Percentiles rank a stretch among this genome's conserved stretches.
Evolutionary conservation across 1,140 invertebrate genomes (phyloP).

Genomic region (Lepidurus packardi): DNA sequence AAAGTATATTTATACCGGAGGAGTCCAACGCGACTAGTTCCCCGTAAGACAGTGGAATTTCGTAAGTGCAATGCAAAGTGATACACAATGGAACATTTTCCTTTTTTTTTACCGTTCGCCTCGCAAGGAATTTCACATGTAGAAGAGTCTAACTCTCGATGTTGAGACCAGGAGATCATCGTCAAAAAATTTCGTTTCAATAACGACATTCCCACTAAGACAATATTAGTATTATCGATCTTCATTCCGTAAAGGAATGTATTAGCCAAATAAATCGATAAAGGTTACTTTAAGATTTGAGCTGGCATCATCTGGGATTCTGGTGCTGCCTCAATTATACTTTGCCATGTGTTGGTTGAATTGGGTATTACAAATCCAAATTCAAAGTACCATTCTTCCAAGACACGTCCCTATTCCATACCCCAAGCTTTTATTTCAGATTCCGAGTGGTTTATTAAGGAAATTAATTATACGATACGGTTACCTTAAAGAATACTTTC

Average conservation of each 20-base stretch:
- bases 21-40: slow-evolving; percentile 4
- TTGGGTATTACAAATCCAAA: slow-evolving; percentile 99
- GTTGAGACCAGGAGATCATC: slow-evolving; percentile 90
- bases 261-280: slow-evolving; percentile 32
- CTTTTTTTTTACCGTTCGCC: background rate
- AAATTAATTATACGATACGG: slow-evolving; percentile 35
- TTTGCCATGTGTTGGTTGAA: slow-evolving; percentile 99
- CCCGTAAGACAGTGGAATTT: slow-evolving; percentile 1
- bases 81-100: slow-evolving; percentile 18
- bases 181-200: slow-evolving; percentile 98
- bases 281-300: slow-evolving; percentile 77
- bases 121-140: slow-evolving; percentile 60
- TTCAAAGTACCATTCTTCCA: slow-evolving; percentile 98
- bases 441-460: background rate
- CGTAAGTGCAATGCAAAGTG: slow-evolving; percentile 16
- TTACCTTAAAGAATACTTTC: slow-evolving; percentile 69
- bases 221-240: slow-evolving; percentile 37
- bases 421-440: slow-evolving; percentile 34
- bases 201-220: slow-evolving; percentile 93
- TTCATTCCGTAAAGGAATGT: slow-evolving; percentile 16
- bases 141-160: slow-evolving; percentile 91
- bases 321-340: slow-evolving; percentile 93
- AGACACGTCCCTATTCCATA: slow-evolving; percentile 61
- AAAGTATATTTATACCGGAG: background rate
- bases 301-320: slow-evolving; percentile 99